phyloP scores from a whole-genome alignment of 2,113 vertebrate species.

The Heterotis niloticus region DNA sequence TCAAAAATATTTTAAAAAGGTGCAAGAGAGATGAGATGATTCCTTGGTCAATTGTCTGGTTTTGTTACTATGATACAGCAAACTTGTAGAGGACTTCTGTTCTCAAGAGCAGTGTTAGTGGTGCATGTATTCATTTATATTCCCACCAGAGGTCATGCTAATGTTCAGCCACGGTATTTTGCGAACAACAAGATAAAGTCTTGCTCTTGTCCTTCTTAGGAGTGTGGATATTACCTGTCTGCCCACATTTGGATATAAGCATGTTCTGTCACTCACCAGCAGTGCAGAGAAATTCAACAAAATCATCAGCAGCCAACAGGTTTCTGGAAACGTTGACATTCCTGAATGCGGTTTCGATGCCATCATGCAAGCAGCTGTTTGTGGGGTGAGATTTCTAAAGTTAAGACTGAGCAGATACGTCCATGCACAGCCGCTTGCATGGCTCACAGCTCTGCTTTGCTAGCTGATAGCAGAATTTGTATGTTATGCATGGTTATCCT shows the following conservation, averaged over 20 bases:
- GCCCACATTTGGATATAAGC: conserved; percentile 89
- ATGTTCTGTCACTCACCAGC: conserved; percentile 84
- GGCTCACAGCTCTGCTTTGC: no score
- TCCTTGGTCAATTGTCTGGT: no score
- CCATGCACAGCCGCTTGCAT: background rate
- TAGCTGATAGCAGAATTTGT: no score
- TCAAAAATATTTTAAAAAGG: no score
- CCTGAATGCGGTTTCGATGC: conserved; percentile 94
- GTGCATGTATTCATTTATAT: no score
- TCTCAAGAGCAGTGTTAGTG: no score
- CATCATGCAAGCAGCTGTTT: conserved; percentile 94
- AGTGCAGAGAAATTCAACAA: conserved; percentile 82
- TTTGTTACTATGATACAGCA: no score
- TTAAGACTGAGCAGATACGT: background rate
- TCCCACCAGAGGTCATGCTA: background rate
- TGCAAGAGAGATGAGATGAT: no score
- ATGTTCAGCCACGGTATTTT: background rate
- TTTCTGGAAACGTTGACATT: conserved; percentile 85
- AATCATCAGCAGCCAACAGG: conserved; percentile 77
- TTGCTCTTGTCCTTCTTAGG: conserved; percentile 54
- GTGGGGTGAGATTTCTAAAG: conserved; percentile 73
- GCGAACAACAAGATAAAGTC: background rate
- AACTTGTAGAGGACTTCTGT: no score
- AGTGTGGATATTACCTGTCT: conserved; percentile 60
- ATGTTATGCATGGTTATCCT: no score